Conservation (phyloP, 1,140 invertebrate species). For the Drosophila tsacasi region DNA sequence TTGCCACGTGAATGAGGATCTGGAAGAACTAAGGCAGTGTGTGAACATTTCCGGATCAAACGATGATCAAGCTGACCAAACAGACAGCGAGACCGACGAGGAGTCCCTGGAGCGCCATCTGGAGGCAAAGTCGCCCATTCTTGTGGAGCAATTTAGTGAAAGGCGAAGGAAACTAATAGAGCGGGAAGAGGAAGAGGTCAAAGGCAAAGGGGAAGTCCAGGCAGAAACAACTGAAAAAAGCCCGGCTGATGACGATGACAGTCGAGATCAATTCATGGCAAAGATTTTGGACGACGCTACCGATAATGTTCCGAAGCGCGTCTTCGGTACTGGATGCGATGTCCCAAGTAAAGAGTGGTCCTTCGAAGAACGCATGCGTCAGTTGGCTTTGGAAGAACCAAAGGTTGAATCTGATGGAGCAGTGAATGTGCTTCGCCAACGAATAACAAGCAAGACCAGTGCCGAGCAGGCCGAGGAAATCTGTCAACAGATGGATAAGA, state of each 20-base stretch:
- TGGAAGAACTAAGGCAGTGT: conserved; percentile 37
- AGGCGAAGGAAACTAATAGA: conserved; percentile 10
- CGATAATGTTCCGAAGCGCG: conserved; percentile 64
- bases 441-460: conserved; percentile 14
- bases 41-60: background rate
- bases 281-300: conserved; percentile 53
- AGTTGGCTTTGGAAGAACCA: conserved; percentile 27
- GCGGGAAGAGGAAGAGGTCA: background rate
- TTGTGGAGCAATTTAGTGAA: conserved; percentile 13
- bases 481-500: conserved; percentile 26
- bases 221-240: background rate
- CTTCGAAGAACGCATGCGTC: conserved; percentile 51
- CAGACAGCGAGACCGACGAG: conserved; percentile 38
- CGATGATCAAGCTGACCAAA: background rate
- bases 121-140: conserved; percentile 14
- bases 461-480: conserved; percentile 45
- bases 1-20: conserved; percentile 54
- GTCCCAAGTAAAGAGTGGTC: conserved; percentile 46
- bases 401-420: background rate
- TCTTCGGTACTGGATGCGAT: conserved; percentile 56
- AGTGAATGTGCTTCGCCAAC: background rate
- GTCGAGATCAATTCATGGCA: conserved; percentile 44
- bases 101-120: background rate
- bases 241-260: background rate
- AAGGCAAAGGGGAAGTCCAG: background rate